phyloP scores from a whole-genome alignment of 2,113 vertebrate genomes.

The Cavia aperea region DNA sequence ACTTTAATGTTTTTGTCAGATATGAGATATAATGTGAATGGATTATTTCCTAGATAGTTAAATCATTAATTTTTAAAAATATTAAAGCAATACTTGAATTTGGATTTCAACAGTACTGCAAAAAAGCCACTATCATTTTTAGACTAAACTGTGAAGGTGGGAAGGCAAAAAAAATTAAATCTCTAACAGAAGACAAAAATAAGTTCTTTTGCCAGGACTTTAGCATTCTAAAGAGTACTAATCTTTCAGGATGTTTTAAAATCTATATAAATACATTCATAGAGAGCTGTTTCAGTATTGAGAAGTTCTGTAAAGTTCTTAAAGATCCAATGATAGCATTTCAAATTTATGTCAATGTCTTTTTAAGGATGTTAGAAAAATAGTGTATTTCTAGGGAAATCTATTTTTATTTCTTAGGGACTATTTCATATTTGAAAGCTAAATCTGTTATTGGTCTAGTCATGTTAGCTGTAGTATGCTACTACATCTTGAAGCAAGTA shows the following conservation, averaged over 20 bases:
- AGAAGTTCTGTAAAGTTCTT: conserved; percentile 16
- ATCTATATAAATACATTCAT: background rate
- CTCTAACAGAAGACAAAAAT: conserved; percentile 34
- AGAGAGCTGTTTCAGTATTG: background rate
- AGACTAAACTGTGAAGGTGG: background rate
- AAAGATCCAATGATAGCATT: background rate
- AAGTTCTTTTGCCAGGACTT: background rate
- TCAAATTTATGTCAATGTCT: conserved; percentile 1
- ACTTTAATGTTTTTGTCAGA: background rate
- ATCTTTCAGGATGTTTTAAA: conserved; percentile 40
- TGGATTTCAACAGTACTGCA: background rate
- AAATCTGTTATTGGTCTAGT: conserved; percentile 2
- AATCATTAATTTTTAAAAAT: conserved; percentile 32
- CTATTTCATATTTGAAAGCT: background rate
- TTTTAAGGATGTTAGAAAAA: background rate
- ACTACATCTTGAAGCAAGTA: background rate
- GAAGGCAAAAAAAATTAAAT: conserved; percentile 19
- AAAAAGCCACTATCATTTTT: background rate
- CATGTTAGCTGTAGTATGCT: background rate
- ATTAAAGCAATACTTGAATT: background rate
- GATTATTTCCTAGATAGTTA: background rate
- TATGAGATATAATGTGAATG: background rate
- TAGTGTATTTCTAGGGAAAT: conserved; percentile 4
- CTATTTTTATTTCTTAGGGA: background rate
- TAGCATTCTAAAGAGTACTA: conserved; percentile 4